These are phyloP conservation scores for Cephus pygmeus DNA, from an alignment of 2,888 invertebrate genomes.

Conservation along the genomic window DNA sequence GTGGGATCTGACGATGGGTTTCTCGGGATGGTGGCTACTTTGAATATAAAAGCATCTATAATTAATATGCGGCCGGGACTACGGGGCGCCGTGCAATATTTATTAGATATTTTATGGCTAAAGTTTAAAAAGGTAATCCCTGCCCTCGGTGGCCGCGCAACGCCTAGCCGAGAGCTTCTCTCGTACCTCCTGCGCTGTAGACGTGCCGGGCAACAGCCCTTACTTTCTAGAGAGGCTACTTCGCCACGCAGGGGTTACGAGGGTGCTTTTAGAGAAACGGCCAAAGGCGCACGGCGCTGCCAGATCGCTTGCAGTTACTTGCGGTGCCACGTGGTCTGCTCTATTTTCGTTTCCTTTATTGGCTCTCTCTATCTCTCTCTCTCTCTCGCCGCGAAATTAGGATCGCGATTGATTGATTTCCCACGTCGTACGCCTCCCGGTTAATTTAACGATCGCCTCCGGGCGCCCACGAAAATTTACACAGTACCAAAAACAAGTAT, in stretches of 20 bases:
- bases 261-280: background rate
- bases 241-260: background rate
- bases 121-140: constrained; percentile 59
- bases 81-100: constrained; percentile 52
- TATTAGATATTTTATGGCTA: constrained; percentile 57
- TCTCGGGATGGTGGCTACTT: constrained; percentile 44
- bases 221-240: background rate
- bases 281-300: background rate
- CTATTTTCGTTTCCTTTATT: background rate
- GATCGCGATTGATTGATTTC: constrained; percentile 56
- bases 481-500: constrained; percentile 18
- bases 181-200: background rate
- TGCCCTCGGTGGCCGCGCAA: constrained; percentile 26
- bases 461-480: constrained; percentile 33
- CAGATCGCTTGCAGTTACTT: background rate
- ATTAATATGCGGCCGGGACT: constrained; percentile 54
- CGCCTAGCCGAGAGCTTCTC: background rate
- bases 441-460: constrained; percentile 45
- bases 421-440: constrained; percentile 43
- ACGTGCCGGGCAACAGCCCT: background rate
- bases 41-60: constrained; percentile 60
- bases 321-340: background rate
- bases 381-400: constrained; percentile 33
- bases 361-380: background rate
- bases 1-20: constrained; percentile 16